Base-by-base conservation (phyloP, 2,113 vertebrate species). In the Beaufortia kweichowensis region DNA sequence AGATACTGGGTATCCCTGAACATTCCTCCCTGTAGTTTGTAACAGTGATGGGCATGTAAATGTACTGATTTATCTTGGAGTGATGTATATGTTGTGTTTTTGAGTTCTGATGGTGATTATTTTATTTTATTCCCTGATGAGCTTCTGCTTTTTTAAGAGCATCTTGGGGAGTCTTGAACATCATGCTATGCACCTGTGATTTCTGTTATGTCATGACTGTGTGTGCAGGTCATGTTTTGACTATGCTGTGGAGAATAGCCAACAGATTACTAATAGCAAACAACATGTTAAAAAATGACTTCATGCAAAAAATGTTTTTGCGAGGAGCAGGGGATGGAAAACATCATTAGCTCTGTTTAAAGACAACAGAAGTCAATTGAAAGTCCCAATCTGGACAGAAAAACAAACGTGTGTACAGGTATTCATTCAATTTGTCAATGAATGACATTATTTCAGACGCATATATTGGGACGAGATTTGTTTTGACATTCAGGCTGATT, bases 131-230 rank as follows among this genome's bases (percentile, higher is more conserved):
- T 43, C 46, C 43, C 26, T 14, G 26, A 0, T 0, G 0, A 50
- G 43, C 43, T 67, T 21, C 19, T 68, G 43, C 26, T 68, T 68
- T n/a, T 15, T 53, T 28, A n/a, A 24, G 35, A 46, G 14, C 3
- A 6, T 19, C 41, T 66, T 66, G 41, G 24, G 64, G 4, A 6
- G 6, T 29, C 17, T 46, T 48, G 1, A 68, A 23, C 43, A 24
- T 53, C 29, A 33, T 68, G 26, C 46, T 17, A 12, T 56, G 48
- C 12, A 69, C 12, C 67, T 56, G n/a, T 69, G 48, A 55, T 69
- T 33, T 69, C 48, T 67, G 43, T 69, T 65, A 24, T 69, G n/a
- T 35, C 67, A 69, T 55, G 26, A 29, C 43, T 50, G 26, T n/a
- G 35, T 41, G 35, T 64, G 33, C 15, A 4, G 35, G 31, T 64